Evolutionary conservation across 2,797 vertebrate genomes (phyloP).

Genomic region (Mallotus villosus): DNA sequence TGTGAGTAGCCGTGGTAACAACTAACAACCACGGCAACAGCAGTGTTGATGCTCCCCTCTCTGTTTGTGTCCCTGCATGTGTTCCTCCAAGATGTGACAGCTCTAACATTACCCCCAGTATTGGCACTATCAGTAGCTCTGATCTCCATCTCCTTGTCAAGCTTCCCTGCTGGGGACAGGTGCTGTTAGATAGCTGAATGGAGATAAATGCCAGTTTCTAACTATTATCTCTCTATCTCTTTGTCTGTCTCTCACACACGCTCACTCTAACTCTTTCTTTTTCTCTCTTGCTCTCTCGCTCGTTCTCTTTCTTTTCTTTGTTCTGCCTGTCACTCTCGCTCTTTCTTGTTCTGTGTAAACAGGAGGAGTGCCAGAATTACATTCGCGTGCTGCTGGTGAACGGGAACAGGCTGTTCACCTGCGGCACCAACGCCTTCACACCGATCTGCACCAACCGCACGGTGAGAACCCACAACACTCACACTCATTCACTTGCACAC

Average conservation of each 20-base stretch:
- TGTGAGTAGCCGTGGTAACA: no score
- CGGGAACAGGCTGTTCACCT: slow-evolving; percentile 90
- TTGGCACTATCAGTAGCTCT: no score
- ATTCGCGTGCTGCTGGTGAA: slow-evolving; percentile 94
- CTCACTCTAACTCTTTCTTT: slow-evolving; percentile 28
- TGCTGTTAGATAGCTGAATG: no score
- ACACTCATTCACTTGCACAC: neutral
- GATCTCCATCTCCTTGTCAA: no score
- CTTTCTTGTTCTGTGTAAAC: slow-evolving; percentile 38
- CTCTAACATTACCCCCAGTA: no score
- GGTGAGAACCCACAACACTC: slow-evolving; percentile 65
- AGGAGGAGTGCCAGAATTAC: slow-evolving; percentile 99
- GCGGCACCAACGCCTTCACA: slow-evolving; percentile 96
- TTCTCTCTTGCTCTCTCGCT: slow-evolving; percentile 45
- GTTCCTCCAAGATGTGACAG: no score
- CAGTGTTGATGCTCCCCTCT: no score
- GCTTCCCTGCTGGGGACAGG: no score
- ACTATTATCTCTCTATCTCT: neutral
- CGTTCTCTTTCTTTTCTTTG: slow-evolving; percentile 15
- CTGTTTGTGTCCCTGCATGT: no score
- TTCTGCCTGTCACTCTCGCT: slow-evolving; percentile 46
- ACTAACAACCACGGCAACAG: no score
- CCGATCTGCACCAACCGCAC: slow-evolving; percentile 96
- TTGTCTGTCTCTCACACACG: slow-evolving; percentile 18
- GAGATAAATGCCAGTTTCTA: no score